Conservation (phyloP, 1,140 invertebrate genomes). For the Muscidifurax raptorellus region DNA sequence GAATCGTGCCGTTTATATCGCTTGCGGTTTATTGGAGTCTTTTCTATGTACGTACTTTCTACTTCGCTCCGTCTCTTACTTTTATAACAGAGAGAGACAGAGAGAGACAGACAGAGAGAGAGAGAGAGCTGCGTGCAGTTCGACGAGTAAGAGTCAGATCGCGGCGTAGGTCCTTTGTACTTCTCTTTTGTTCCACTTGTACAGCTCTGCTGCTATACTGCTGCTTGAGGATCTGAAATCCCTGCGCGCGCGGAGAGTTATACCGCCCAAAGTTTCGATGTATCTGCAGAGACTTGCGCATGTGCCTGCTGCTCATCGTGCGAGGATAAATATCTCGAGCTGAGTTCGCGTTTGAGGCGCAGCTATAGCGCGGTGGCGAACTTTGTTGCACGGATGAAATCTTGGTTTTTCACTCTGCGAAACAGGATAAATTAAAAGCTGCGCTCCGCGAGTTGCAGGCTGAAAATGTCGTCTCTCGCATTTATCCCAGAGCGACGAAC, state of each 20-base stretch:
- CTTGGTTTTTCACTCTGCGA: too few species aligned
- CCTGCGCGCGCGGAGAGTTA: not conserved
- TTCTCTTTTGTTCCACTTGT: not conserved
- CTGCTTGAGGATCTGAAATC: slow-evolving; percentile 15
- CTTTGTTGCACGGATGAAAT: too few species aligned
- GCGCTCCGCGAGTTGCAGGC: too few species aligned
- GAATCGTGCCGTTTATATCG: slow-evolving; percentile 2
- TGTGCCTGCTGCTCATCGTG: not conserved
- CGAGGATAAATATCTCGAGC: not conserved
- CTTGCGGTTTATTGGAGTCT: slow-evolving; percentile 21
- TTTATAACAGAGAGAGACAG: not conserved
- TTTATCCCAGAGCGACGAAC: too few species aligned
- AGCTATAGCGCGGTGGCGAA: not conserved
- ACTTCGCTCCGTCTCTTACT: not conserved
- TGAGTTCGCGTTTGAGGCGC: not conserved
- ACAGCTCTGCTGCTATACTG: not conserved
- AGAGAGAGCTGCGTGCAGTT: not conserved
- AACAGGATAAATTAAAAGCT: too few species aligned
- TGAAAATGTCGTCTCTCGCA: too few species aligned
- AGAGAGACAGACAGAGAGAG: too few species aligned
- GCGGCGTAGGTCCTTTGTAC: not conserved
- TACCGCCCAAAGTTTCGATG: not conserved
- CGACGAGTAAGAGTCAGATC: not conserved
- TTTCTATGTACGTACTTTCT: not conserved
- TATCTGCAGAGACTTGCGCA: not conserved